Evolutionary conservation across 2,113 vertebrate species (phyloP), one percentile per base, ranked within the genome.

Genomic region (Dunckerocampus dactyliophorus): DNA sequence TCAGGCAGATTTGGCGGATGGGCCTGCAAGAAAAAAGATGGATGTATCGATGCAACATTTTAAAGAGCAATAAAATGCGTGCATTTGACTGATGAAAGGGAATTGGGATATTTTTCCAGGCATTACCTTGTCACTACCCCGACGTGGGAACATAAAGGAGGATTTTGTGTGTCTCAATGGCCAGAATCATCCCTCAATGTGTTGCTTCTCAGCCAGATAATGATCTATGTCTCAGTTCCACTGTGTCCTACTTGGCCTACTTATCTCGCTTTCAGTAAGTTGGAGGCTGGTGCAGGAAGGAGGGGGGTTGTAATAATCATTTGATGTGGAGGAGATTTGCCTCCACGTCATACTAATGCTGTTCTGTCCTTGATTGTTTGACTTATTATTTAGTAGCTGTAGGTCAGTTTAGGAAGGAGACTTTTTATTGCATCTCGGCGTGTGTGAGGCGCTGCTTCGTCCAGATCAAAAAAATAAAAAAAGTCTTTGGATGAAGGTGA

Each of bases 201-300:
- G 24, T 65, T 65, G 57, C 74, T 71, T 82, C 64, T 47, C 65
- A 69, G 62, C 54, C 45, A 63, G 86, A 86, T 86, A 83, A 84
- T 62, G 55, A 83, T 84, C 82, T 79, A 52, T 64, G 69, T 79
- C 70, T 82, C 79, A 61, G 69, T 63, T 71, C 67, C 79, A 66
- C 81, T 42, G 76, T 62, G 82, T 63, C 82, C 76, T 81, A 83
- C 82, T 88, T 85, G 80, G 75, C 82, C 71, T 74, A 80, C 71
- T 84, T 83, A 84, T 82, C 78, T 3, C n/a, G 51, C 50, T 48
- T 49, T 56, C 51, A 65, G 52, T 37, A 50, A 82, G 69, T 70
- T 75, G 63, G 55, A 75, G 59, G 54, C 39, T 43, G 39, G 39
- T 43, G 39, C 39, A 14, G 39, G 39, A 43, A 43, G 13, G 39